A percentile compares a stretch with the other conserved stretches of the same genome.
phyloP scores from a whole-genome alignment of 2,113 vertebrate species.

The Syngnathus floridae region DNA sequence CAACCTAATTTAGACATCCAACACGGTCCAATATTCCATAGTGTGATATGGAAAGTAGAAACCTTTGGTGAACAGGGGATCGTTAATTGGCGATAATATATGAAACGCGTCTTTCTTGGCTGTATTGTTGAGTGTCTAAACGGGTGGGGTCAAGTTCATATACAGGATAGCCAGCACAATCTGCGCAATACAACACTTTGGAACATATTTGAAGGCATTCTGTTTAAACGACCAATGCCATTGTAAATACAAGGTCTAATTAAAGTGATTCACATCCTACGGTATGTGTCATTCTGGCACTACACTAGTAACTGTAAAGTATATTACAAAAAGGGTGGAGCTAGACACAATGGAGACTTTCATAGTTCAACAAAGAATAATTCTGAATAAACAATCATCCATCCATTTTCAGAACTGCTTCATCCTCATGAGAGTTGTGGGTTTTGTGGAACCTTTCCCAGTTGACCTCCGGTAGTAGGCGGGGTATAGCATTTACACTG shows the following conservation, averaged over 20 bases:
- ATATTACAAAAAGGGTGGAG: background rate
- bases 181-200: slow-evolving; percentile 16
- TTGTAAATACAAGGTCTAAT: slow-evolving; percentile 32
- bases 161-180: slow-evolving; percentile 10
- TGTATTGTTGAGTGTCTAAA: slow-evolving; percentile 1
- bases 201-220: slow-evolving; percentile 12
- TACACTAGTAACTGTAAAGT: background rate
- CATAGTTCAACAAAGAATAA: background rate
- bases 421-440: too few species aligned
- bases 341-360: background rate
- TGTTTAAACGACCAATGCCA: slow-evolving; percentile 16
- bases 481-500: too few species aligned
- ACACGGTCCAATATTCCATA: background rate
- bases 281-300: background rate
- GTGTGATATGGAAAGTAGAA: slow-evolving; percentile 3
- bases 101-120: slow-evolving; percentile 7
- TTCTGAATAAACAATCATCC: background rate
- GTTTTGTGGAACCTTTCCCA: too few species aligned
- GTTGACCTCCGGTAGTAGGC: too few species aligned
- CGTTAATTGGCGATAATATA: background rate
- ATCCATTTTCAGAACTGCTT: too few species aligned
- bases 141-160: slow-evolving; percentile 18
- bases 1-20: slow-evolving; percentile 1
- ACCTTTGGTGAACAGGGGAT: slow-evolving; percentile 3
- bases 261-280: slow-evolving; percentile 7